Evolutionary conservation across 2,113 vertebrate species (phyloP).

Genomic region (Delphinus delphis): DNA sequence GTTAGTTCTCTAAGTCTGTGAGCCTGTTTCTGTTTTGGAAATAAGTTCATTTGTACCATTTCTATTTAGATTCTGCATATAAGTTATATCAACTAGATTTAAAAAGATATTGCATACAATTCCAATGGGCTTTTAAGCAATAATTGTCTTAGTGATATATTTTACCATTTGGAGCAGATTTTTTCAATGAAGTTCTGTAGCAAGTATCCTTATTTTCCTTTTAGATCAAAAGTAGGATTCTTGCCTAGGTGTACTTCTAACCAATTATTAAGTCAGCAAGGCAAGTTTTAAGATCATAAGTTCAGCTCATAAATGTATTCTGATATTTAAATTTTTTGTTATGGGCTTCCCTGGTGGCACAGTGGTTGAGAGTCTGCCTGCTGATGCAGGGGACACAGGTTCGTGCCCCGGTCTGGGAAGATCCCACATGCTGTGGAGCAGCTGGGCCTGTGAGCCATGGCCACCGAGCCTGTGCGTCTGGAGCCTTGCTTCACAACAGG

Average conservation of each 20-base stretch:
- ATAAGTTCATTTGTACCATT: no score
- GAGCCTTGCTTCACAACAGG: no score
- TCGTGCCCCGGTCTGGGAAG: no score
- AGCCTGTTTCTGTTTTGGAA: no score
- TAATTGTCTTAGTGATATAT: neutral
- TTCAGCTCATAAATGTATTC: neutral
- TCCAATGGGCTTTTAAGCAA: neutral
- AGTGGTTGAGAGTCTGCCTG: no score
- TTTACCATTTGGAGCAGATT: neutral
- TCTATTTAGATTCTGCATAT: no score
- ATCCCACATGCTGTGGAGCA: no score
- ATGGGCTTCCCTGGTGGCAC: neutral
- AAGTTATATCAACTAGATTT: neutral
- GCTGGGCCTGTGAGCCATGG: no score
- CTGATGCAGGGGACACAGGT: no score
- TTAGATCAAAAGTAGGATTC: neutral
- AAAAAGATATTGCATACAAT: neutral
- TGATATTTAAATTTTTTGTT: neutral
- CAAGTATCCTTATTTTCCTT: neutral
- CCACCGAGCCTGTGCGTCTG: accelerated
- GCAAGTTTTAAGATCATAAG: neutral
- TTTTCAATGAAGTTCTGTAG: neutral
- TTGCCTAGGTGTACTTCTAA: neutral
- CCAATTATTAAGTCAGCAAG: neutral
- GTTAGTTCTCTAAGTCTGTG: no score